Conservation (phyloP, 2,797 vertebrate genomes). For the Molossus molossus region DNA sequence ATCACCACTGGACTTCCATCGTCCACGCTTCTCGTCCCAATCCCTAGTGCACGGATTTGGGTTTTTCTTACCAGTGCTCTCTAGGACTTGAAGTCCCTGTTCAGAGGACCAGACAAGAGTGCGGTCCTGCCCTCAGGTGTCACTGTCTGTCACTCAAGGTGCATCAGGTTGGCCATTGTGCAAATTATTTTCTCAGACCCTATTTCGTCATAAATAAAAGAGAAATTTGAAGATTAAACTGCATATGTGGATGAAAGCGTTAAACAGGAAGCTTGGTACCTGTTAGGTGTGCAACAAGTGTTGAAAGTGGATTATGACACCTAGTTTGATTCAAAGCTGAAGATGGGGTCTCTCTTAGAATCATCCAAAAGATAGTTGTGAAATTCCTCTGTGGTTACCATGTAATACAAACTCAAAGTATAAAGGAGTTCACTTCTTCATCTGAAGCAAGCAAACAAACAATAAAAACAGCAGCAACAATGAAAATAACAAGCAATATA, state of each 20-base stretch:
- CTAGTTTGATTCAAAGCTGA: slow-evolving; percentile 41
- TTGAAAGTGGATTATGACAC: neutral
- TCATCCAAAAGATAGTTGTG: neutral
- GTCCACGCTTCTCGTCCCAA: neutral
- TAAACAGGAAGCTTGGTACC: neutral
- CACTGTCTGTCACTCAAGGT: neutral
- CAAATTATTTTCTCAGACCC: slow-evolving; percentile 2
- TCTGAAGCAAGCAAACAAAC: neutral
- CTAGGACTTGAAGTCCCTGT: neutral
- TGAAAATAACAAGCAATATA: neutral
- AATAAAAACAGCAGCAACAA: neutral
- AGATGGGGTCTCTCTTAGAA: neutral
- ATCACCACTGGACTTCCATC: neutral
- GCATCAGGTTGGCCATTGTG: neutral
- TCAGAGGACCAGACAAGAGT: neutral
- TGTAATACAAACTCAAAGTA: neutral
- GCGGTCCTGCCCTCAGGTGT: neutral
- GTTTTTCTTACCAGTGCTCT: neutral
- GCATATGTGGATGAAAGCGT: slow-evolving; percentile 31
- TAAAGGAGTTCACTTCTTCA: neutral
- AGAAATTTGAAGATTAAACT: neutral
- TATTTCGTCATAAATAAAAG: slow-evolving; percentile 42
- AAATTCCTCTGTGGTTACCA: slow-evolving; percentile 24
- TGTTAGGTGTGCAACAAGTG: neutral
- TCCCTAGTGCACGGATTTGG: neutral